A percentile compares a stretch with the other conserved stretches of the same genome.
phyloP scores from a whole-genome alignment of 2,888 invertebrate genomes.

The Orthosia incerta region DNA sequence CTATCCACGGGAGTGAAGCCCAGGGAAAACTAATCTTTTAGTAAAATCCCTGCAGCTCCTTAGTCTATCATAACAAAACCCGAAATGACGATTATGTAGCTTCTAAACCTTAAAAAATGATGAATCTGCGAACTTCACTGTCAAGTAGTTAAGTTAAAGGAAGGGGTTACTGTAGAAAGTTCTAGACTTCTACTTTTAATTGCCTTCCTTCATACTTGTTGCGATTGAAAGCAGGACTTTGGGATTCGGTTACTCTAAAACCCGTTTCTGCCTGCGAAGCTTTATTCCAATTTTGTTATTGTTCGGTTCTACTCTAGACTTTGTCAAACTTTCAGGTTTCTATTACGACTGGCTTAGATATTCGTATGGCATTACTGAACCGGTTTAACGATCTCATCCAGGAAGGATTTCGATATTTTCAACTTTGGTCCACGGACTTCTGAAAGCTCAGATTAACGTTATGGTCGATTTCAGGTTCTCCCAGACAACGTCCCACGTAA shows the following conservation, averaged over 20 bases:
- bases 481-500: no score
- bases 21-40: no score
- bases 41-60: no score
- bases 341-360: no score
- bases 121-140: not conserved
- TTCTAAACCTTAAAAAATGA: not conserved
- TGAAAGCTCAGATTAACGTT: no score
- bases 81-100: not conserved
- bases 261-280: not conserved
- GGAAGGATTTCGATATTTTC: no score
- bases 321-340: not conserved
- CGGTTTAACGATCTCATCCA: no score
- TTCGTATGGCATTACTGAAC: no score
- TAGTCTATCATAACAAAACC: no score
- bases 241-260: not conserved
- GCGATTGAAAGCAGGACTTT: not conserved
- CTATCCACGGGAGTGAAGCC: no score
- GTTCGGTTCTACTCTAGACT: not conserved
- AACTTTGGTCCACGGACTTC: no score
- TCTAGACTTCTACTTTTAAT: constrained; percentile 10
- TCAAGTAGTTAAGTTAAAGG: not conserved
- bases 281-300: not conserved
- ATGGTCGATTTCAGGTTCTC: no score
- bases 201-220: not conserved
- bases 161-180: not conserved